A percentile compares a stretch with the other conserved stretches of the same genome.
These are phyloP conservation scores for Zosterops hypoxanthus DNA, from an alignment of 2,113 vertebrate species.

Conservation along the genomic window DNA sequence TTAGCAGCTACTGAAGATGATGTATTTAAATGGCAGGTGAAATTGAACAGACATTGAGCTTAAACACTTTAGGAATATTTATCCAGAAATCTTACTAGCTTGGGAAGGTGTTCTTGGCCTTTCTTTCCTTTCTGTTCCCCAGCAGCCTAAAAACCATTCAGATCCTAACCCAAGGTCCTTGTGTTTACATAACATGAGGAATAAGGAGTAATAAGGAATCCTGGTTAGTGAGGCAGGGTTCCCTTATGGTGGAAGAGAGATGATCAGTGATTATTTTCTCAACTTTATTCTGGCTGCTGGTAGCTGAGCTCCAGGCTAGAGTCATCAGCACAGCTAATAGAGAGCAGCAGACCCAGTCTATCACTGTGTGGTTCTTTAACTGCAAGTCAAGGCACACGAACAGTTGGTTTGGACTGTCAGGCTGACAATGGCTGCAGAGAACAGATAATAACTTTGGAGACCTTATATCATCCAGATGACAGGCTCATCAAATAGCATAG, in stretches of 20 bases:
- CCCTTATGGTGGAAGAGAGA: not conserved
- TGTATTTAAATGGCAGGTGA: not conserved
- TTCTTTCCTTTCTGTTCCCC: not conserved
- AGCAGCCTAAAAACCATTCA: not conserved
- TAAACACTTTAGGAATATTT: not conserved
- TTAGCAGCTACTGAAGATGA: not conserved
- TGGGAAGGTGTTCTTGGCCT: not conserved
- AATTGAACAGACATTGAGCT: not conserved
- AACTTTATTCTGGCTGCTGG: not conserved
- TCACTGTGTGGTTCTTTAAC: not conserved
- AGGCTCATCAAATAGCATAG: not conserved
- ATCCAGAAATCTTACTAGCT: not conserved
- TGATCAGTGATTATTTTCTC: not conserved
- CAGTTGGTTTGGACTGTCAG: not conserved
- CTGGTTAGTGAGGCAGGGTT: fast-evolving
- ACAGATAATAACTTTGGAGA: not conserved
- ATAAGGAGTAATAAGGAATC: not conserved
- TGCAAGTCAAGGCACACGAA: not conserved
- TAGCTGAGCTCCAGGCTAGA: not conserved
- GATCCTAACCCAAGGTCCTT: not conserved
- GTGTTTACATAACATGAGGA: not conserved
- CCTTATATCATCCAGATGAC: not conserved
- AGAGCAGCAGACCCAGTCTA: not conserved
- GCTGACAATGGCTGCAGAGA: not conserved
- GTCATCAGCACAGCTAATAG: not conserved